Conservation (phyloP, 2,113 vertebrate species). For the Cebus imitator region DNA sequence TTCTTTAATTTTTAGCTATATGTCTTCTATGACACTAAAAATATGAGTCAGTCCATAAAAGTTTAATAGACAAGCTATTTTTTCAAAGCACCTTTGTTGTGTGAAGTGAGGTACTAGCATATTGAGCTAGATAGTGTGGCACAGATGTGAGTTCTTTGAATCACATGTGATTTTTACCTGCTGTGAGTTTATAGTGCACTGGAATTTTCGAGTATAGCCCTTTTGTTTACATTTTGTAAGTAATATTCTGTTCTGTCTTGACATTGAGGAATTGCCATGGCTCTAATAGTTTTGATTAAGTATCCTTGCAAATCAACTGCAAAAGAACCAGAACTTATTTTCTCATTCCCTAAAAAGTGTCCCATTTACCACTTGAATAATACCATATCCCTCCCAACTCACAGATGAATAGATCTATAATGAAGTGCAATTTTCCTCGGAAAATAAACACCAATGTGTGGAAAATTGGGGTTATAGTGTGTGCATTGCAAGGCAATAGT, state of each 20-base stretch:
- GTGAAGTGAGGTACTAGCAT: background rate
- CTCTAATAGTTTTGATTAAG: slow-evolving; percentile 38
- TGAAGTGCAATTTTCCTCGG: slow-evolving; percentile 77
- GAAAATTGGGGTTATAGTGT: slow-evolving; percentile 77
- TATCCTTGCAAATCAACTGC: background rate
- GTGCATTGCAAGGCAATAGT: slow-evolving; percentile 75
- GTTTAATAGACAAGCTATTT: background rate
- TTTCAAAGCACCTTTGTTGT: background rate
- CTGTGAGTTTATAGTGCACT: background rate
- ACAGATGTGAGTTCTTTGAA: background rate
- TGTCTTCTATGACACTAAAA: background rate
- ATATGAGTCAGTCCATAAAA: background rate
- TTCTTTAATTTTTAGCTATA: background rate
- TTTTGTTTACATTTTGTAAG: slow-evolving; percentile 46
- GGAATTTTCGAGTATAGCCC: background rate
- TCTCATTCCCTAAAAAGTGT: background rate
- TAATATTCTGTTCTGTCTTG: background rate
- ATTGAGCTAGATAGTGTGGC: background rate
- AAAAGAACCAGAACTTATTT: background rate
- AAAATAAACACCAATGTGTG: slow-evolving; percentile 80
- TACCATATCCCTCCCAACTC: slow-evolving; percentile 49
- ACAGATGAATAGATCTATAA: slow-evolving; percentile 81
- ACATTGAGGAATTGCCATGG: background rate
- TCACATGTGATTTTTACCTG: background rate
- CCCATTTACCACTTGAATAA: slow-evolving; percentile 39